Percentiles rank a stretch among this genome's conserved stretches.
phyloP scores from a whole-genome alignment of 2,113 vertebrate genomes.

The Oryzias woworae region DNA sequence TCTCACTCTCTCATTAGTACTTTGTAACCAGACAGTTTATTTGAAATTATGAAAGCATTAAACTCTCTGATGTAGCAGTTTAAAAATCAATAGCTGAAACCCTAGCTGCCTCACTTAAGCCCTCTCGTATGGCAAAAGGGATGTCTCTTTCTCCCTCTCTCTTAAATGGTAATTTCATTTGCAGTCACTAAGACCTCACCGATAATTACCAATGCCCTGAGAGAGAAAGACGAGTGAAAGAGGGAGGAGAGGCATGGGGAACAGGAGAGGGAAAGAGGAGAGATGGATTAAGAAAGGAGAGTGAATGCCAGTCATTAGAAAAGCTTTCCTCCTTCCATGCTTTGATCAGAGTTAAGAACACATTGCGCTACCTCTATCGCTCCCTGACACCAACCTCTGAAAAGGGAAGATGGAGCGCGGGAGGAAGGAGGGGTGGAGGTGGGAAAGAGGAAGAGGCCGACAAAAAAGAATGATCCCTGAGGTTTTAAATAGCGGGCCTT shows the following conservation, averaged over 20 bases:
- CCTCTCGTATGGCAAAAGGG: constrained; percentile 76
- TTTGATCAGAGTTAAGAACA: constrained; percentile 76
- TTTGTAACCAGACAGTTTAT: constrained; percentile 82
- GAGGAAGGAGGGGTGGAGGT: constrained; percentile 6
- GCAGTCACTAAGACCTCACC: constrained; percentile 83
- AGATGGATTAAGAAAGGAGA: constrained; percentile 69
- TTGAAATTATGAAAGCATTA: constrained; percentile 87
- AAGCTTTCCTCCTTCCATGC: constrained; percentile 61
- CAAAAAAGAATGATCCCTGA: constrained; percentile 53
- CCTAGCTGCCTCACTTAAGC: constrained; percentile 79
- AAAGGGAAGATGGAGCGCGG: constrained; percentile 64
- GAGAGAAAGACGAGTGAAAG: constrained; percentile 69
- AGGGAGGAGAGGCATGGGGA: constrained; percentile 59
- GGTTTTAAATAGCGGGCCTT: constrained; percentile 72
- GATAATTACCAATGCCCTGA: constrained; percentile 83
- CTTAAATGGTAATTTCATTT: constrained; percentile 87
- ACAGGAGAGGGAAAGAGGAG: constrained; percentile 54
- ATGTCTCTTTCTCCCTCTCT: constrained; percentile 79
- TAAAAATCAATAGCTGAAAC: constrained; percentile 85
- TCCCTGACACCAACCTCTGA: constrained; percentile 63
- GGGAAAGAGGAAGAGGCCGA: constrained; percentile 34
- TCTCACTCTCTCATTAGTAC: constrained; percentile 78
- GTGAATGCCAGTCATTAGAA: constrained; percentile 71
- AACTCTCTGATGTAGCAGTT: constrained; percentile 83
- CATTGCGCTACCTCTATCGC: constrained; percentile 60